Conservation (phyloP, 1,140 invertebrate genomes). For the Archivesica marissinica region DNA sequence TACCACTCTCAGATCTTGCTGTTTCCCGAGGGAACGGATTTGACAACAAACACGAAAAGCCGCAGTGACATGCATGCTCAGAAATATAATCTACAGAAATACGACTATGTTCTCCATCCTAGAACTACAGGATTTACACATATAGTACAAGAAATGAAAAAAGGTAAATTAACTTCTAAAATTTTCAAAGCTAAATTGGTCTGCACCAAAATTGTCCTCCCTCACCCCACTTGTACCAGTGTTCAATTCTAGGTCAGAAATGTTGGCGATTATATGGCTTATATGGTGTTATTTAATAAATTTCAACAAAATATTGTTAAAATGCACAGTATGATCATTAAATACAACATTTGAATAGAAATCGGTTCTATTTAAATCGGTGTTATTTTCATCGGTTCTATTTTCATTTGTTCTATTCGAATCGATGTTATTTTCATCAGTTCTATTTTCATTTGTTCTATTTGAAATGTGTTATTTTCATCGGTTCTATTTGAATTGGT, state of each 20-base stretch:
- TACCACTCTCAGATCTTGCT: not conserved
- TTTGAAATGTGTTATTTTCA: no score
- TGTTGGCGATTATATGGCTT: not conserved
- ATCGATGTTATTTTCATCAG: no score
- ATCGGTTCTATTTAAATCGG: no score
- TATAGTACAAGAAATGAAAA: slow-evolving; percentile 87
- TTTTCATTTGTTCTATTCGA: no score
- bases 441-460: no score
- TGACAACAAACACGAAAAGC: not conserved
- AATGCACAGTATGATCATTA: not conserved
- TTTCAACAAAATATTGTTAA: not conserved
- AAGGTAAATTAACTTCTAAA: no score
- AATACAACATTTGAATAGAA: no score
- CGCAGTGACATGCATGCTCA: slow-evolving; percentile 88
- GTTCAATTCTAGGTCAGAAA: not conserved
- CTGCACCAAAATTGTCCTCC: not conserved
- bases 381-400: no score
- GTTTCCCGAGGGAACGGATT: slow-evolving; percentile 10
- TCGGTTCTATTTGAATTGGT: no score
- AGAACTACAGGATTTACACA: slow-evolving; percentile 93
- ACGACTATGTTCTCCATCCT: slow-evolving; percentile 92
- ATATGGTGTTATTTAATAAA: not conserved
- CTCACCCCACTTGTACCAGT: not conserved
- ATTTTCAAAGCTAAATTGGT: slow-evolving; percentile 17
- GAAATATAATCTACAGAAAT: slow-evolving; percentile 88